A percentile compares a stretch with the other conserved stretches of the same genome.
These are phyloP conservation scores for Sarcophaga carnaria DNA, from an alignment of 2,888 invertebrate genomes.

Conservation along the genomic window DNA sequence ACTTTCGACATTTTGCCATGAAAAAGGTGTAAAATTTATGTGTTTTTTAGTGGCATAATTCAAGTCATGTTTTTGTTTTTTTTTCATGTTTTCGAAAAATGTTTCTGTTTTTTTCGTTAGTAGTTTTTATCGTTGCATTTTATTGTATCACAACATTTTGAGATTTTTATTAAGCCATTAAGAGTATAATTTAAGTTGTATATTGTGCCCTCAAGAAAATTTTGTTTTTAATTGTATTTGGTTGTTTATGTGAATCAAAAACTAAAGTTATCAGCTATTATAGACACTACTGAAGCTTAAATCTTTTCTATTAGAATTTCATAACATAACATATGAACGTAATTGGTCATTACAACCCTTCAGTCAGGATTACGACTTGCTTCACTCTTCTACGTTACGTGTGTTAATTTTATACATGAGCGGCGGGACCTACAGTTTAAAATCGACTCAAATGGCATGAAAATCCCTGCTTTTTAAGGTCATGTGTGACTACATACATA, in stretches of 20 bases:
- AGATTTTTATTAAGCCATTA: constrained; percentile 19
- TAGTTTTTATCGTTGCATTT: background rate
- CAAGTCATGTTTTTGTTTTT: constrained; percentile 34
- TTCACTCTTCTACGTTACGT: too few relatives aligned
- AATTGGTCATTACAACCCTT: too few relatives aligned
- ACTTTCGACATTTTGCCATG: background rate
- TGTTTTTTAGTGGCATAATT: constrained; percentile 47
- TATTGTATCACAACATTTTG: background rate
- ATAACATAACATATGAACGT: too few relatives aligned
- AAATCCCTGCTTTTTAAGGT: too few relatives aligned
- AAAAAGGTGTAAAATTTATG: constrained; percentile 53
- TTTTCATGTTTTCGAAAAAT: background rate
- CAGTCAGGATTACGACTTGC: too few relatives aligned
- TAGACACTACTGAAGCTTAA: too few relatives aligned
- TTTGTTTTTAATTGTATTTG: background rate
- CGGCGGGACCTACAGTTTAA: too few relatives aligned
- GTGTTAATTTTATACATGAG: too few relatives aligned
- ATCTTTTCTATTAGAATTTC: too few relatives aligned
- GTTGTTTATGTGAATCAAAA: background rate
- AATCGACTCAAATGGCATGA: too few relatives aligned
- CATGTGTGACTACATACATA: too few relatives aligned
- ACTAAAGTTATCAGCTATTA: too few relatives aligned
- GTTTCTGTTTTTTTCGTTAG: constrained; percentile 9
- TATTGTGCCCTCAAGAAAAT: background rate
- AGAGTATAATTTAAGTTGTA: background rate